phyloP scores from a whole-genome alignment of 2,797 vertebrate genomes.

The Anguilla anguilla region DNA sequence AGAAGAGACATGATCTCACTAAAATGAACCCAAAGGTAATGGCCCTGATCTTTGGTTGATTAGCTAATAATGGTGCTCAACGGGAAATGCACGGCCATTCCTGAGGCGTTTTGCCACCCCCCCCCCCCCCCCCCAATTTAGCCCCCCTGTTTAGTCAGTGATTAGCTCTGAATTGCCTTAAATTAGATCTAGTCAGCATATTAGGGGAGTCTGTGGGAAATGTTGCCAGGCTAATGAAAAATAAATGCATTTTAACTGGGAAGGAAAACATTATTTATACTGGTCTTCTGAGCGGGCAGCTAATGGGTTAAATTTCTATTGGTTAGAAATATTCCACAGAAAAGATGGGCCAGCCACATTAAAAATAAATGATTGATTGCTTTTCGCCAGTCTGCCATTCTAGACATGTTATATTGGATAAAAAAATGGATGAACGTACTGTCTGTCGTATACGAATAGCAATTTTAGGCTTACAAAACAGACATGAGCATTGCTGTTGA shows the following conservation, averaged over 20 bases:
- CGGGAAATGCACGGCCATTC: neutral
- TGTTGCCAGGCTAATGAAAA: neutral
- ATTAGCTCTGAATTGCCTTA: neutral
- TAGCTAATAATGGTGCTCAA: neutral
- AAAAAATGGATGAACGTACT: neutral
- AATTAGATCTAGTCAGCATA: neutral
- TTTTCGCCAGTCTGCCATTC: neutral
- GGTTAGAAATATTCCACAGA: neutral
- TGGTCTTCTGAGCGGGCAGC: neutral
- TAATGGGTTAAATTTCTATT: neutral
- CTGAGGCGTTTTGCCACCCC: neutral
- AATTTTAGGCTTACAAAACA: slow-evolving; percentile 8
- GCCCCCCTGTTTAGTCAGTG: neutral
- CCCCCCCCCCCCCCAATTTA: neutral
- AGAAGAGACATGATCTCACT: slow-evolving; percentile 75
- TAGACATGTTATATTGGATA: neutral
- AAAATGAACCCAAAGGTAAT: slow-evolving; percentile 85
- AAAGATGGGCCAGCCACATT: neutral
- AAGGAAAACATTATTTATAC: neutral
- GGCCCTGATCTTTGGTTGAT: neutral
- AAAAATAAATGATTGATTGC: neutral
- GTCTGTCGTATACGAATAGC: neutral
- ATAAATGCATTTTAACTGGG: neutral
- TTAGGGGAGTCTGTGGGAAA: neutral
- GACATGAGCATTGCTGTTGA: neutral